Base-by-base conservation (phyloP, 1,140 invertebrate genomes). In the Kradibia gibbosae region DNA sequence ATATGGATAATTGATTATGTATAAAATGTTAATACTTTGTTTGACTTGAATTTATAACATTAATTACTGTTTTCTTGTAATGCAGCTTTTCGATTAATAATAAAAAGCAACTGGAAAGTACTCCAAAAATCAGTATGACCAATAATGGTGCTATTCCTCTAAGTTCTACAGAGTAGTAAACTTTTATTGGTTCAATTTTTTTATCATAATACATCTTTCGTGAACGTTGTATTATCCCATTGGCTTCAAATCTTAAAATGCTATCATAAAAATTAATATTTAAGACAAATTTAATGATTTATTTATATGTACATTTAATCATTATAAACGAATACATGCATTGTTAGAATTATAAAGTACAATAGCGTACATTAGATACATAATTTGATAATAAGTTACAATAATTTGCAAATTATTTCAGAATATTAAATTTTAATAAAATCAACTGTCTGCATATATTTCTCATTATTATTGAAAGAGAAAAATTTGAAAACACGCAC, bases 91-190 rank as follows among this genome's bases (percentile, higher is more conserved):
- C 74, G 0, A 76, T 20, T 0, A 76, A 45, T 31, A 76, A 20
- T 42, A 76, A 0, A 0, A 62, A 28, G 11, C 39, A 62, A 8
- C 74, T 76, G 2, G 22, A 42, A 48, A 76, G 28, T 22, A 62
- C n/a, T 45, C 74, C 74, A 45, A 60, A 76, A 60, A 45, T 13
- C 20, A 62, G 31, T 45, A 76, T 76, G 17, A 31, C 57, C 8
- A 76, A 62, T 62, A 76, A 34, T n/a, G 74, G 74, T 62, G 55
- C 39, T 42, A 76, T 60, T 39, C 74, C 74, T 34, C 50, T n/a
- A 45, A 76, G 11, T 45, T n/a, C 22, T 20, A 76, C n/a, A 20
- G 55, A 34, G 39, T 48, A 28, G 31, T 42, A 62, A 45, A 62
- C 36, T 22, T 28, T 0, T 11, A 25, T 15, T 25, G 11, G 39